Base-by-base conservation (phyloP, 37 sponge, comb jelly and placozoan genomes). In the Tethya wilhelma region DNA sequence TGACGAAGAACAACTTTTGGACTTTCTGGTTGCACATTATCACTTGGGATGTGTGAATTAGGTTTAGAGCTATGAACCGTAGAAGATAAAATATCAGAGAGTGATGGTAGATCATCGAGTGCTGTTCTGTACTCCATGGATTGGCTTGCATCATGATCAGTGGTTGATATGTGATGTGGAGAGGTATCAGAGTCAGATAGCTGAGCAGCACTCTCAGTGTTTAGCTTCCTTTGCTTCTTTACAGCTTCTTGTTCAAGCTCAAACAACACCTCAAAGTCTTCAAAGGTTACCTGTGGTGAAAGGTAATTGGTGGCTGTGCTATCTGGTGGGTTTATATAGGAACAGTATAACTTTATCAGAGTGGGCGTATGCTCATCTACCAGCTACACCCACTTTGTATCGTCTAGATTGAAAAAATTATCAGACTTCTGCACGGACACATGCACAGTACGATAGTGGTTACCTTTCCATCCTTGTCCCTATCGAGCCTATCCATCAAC, bases 381-480 rank as follows among this genome's bases (percentile, higher is more conserved):
- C 19, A 70, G 71, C 71, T 70, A 70, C 71, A 28, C 71, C 71
- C 46, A 4, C 71, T 70, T 44, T 70, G n/a, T 6, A 36, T 14
- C 45, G 9, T 34, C 37, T 20, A 22, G 62, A 23, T 9, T 60
- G 5, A 26, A 20, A 7, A n/a, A 66, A 4, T n/a, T n/a, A n/a
- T n/a, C n/a, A n/a, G n/a, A 38, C 7, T 26, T 32, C 8, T 6
- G 32, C 40, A 41, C 44, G 14, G 19, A 14, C 71, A 69, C 44
- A 9, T 26, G 32, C 44, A 17, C 19, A 14, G 8, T n/a, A n/a
- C n/a, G n/a, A 38, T 8, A 79, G n/a, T n/a, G n/a, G 53, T 71
- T n/a, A 89, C 89, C 73, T 83, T 89, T 71, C 89, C 89, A 64
- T 89, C 89, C 23, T 83, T 77, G 56, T 89, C 84, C 23, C 79